These are phyloP conservation scores for Antheraea pernyi DNA, from an alignment of 1,140 invertebrate genomes.

Conservation along the genomic window DNA sequence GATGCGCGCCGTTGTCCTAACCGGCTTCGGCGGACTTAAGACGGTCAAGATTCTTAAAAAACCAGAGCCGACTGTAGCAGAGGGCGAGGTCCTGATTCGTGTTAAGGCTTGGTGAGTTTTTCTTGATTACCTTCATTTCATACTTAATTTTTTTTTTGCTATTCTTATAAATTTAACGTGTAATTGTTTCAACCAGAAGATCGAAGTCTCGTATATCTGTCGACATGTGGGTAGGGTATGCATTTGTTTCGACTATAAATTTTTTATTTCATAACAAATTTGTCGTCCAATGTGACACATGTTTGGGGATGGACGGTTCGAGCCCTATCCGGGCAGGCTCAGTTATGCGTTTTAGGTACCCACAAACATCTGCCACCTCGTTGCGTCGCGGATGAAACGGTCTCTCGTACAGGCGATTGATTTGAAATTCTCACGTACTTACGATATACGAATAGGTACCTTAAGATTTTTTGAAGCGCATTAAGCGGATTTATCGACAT, in stretches of 20 bases:
- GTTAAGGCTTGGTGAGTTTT: constrained; percentile 91
- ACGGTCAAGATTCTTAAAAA: constrained; percentile 90
- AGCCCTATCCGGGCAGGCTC: background rate
- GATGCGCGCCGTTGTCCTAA: constrained; percentile 90
- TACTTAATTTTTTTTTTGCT: background rate
- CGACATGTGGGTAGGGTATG: background rate
- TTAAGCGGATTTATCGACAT: background rate
- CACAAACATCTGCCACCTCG: background rate
- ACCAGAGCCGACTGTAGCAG: constrained; percentile 85
- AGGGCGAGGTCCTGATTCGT: constrained; percentile 90
- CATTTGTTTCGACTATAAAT: constrained; percentile 9
- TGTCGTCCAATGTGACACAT: background rate
- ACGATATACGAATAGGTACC: background rate
- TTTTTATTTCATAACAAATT: background rate
- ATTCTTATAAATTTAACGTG: background rate
- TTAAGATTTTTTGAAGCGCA: background rate
- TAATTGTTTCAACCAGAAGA: background rate
- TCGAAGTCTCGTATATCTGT: background rate
- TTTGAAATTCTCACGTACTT: constrained; percentile 7
- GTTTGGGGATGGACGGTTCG: constrained; percentile 1
- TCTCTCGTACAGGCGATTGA: background rate
- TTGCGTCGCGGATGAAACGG: background rate
- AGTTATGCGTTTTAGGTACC: background rate
- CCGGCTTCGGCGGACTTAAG: constrained; percentile 91
- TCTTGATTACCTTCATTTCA: constrained; percentile 18